These are phyloP conservation scores for Rhinichthys osculus DNA, from an alignment of 2,797 vertebrate genomes.

Conservation along the genomic window DNA sequence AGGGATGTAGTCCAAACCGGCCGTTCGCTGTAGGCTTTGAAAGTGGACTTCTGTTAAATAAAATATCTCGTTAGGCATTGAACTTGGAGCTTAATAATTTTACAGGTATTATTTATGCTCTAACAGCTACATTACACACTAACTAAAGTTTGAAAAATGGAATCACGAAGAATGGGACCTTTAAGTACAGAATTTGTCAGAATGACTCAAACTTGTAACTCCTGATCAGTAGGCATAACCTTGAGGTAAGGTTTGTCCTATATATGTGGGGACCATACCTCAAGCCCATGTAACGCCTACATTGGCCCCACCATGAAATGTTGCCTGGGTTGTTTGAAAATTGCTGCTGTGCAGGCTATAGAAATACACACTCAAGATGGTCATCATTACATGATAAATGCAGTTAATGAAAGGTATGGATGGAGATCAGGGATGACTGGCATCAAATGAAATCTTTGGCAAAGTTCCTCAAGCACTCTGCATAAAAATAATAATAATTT, in stretches of 20 bases:
- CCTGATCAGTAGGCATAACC: no score
- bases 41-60: no score
- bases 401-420: background rate
- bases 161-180: no score
- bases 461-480: background rate
- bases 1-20: no score
- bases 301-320: background rate
- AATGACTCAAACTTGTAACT: no score
- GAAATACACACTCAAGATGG: background rate
- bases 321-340: background rate
- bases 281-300: background rate
- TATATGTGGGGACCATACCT: background rate
- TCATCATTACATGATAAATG: background rate
- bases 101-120: no score
- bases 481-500: background rate
- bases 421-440: background rate
- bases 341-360: background rate
- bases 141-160: no score
- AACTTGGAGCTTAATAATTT: no score
- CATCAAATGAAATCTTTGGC: background rate
- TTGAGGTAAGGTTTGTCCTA: background rate
- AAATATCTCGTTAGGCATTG: no score
- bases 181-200: no score
- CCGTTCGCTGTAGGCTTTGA: no score
- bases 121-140: no score